Evolutionary conservation across 2,888 invertebrate species (phyloP).

Genomic region (Syritta pipiens): DNA sequence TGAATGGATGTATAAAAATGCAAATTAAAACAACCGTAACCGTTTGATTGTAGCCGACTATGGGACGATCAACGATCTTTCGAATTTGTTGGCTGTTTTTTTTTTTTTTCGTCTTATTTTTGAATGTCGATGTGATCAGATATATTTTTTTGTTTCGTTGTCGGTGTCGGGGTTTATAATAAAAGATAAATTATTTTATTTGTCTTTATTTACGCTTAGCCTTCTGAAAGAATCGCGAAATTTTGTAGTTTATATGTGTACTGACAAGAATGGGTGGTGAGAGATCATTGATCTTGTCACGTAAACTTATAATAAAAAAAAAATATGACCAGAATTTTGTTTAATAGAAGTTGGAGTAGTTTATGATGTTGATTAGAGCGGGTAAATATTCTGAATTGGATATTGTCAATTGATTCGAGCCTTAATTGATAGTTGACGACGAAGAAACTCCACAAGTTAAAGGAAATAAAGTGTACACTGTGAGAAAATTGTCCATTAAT

Average conservation of each 20-base stretch:
- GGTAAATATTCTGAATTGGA: not conserved
- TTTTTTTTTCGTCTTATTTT: not conserved
- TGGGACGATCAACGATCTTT: slow-evolving; percentile 28
- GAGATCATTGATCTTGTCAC: slow-evolving; percentile 46
- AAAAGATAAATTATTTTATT: slow-evolving; percentile 37
- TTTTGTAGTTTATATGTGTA: slow-evolving; percentile 34
- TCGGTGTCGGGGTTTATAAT: slow-evolving; percentile 28
- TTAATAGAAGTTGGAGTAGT: not conserved
- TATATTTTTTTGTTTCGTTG: slow-evolving; percentile 11
- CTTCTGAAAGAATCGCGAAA: slow-evolving; percentile 15
- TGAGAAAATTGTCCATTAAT: not conserved
- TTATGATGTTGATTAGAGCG: not conserved
- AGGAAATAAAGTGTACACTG: slow-evolving; percentile 21
- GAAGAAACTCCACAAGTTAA: slow-evolving; percentile 4
- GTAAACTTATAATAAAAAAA: not conserved
- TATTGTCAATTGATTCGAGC: not conserved
- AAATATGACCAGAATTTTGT: not conserved
- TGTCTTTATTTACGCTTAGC: slow-evolving; percentile 21
- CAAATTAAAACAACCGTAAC: slow-evolving; percentile 53
- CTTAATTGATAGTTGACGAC: not conserved
- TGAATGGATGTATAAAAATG: slow-evolving; percentile 54
- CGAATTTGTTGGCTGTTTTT: not conserved
- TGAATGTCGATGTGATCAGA: slow-evolving; percentile 8
- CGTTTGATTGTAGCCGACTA: slow-evolving; percentile 51
- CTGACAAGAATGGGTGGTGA: slow-evolving; percentile 12